Evolutionary conservation across 2,888 invertebrate genomes (phyloP), one percentile per base, ranked within the genome.

Genomic region (Heterodera filipjevi): DNA sequence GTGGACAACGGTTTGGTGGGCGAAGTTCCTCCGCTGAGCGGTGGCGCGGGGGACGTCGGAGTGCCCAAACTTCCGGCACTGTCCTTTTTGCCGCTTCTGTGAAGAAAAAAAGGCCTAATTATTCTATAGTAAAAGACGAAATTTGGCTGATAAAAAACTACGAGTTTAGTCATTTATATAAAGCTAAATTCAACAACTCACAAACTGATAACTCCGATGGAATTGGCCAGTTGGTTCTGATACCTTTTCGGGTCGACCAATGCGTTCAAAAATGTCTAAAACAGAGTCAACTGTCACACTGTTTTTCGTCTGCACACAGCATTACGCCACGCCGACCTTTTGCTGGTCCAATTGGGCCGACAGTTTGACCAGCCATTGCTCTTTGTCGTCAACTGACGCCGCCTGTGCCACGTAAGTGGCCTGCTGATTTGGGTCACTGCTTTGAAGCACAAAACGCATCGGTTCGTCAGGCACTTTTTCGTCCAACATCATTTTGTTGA

Each of bases 271-370:
- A 98, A 95, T 91, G 95, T 94, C 89, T 75, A 35, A 19, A 64
- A 59, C 2, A 1, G 16, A 59, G 64, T 10, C 39, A 14, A 73
- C 1, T 8, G 10, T 27, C 0, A 27, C 8, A 3, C 8, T 27
- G 33, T 19, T 19, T 46, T 73, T 39, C n/a, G 14, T n/a, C n/a
- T n/a, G n/a, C n/a, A n/a, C n/a, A n/a, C n/a, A 49, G 35, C 12
- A 39, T n/a, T 27, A 46, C 46, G 6, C 3, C 12, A 19, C 27
- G 8, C n/a, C 22, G 10, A 75, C 75, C 75, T 93, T 93, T 91
- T 99, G 98, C 86, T 94, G 94, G 90, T 96, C 95, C 79, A 97
- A 92, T 86, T 97, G 95, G 88, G 93, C 93, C 84, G 93, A 93
- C 83, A 99, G 93, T 79, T 93, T 85, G 59, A 59, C 76, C 49